Conservation (phyloP, 2,888 invertebrate genomes). For the Nasonia oneida region DNA sequence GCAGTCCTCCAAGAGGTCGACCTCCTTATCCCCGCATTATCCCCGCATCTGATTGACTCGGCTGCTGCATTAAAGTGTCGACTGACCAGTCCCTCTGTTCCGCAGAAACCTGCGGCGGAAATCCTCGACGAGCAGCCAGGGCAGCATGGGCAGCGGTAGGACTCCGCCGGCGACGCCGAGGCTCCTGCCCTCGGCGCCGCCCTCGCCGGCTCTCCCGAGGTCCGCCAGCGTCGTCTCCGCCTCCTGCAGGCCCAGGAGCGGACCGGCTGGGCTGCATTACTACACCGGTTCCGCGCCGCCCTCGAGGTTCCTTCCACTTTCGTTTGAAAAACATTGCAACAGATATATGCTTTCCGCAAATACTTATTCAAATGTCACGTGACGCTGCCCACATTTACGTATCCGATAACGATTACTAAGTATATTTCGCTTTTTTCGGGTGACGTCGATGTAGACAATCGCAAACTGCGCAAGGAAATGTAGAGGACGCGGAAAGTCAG, state of each 20-base stretch:
- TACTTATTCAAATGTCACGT: neutral
- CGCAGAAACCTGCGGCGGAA: conserved; percentile 74
- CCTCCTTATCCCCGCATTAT: neutral
- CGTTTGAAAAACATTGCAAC: no score
- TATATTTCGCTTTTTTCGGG: neutral
- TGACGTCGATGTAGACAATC: conserved; percentile 3
- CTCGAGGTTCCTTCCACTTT: conserved; percentile 80
- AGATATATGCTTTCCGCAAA: no score
- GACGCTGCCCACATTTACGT: no score
- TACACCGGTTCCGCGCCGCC: conserved; percentile 89
- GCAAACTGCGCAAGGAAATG: conserved; percentile 28
- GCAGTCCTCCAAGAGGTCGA: conserved; percentile 79
- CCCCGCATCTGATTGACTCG: no score
- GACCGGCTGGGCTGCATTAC: conserved; percentile 89
- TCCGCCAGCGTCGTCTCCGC: conserved; percentile 78
- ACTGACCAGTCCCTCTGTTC: conserved; percentile 28
- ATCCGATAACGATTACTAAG: no score
- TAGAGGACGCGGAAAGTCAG: conserved; percentile 21
- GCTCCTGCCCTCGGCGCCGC: conserved; percentile 77
- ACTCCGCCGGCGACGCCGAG: conserved; percentile 78
- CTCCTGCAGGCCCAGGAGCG: conserved; percentile 84
- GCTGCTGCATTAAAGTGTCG: no score
- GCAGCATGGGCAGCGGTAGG: conserved; percentile 76
- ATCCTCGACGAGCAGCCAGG: conserved; percentile 75
- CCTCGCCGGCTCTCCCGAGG: conserved; percentile 79